Base-by-base conservation (phyloP, 1,140 invertebrate genomes). In the Neodiprion fabricii region DNA sequence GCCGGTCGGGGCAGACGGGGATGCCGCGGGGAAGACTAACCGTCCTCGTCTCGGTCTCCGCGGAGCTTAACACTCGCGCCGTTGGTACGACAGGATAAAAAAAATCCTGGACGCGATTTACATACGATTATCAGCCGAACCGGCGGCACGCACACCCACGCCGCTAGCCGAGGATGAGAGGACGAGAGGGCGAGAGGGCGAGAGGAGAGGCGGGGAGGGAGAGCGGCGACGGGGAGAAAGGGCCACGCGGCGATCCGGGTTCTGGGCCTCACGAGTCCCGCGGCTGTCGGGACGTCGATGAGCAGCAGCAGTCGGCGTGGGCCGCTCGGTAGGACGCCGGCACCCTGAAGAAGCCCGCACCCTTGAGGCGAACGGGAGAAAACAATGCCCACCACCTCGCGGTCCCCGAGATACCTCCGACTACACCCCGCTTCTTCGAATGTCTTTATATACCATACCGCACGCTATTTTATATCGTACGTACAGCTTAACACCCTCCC, bases 341-440 rank as follows among this genome's bases (percentile, higher is more conserved):
- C 85, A 87, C 84, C 83, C 87, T 88, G 87, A 88, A 88, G 87
- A 87, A 87, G 87, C 85, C 78, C 80, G 79, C 79, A 78, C 81
- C 84, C 85, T 85, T 82, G 79, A 81, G 85, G 85, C 84, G 81
- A 83, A 76, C 77, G 75, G 77, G 78, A 75, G 78, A 79, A 78
- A 84, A 85, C 84, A 85, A 85, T 84, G 82, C 78, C 77, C 73
- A 76, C 76, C 75, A 61, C 53, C 71, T 80, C 61, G 61, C 12
- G 21, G 67, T 69, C 11, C 40, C 11, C 67, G 67, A 69, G 67
- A 21, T 47, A 69, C 11, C 11, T 23, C 53, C 53, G 53, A 61
- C 53, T 17, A 12, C 53, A 17, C n/a, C n/a, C 53, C 11, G 9
- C 53, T 61, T 61, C 11, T 61, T 61, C 53, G 9, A 61, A 61